These are phyloP conservation scores for Ceriagrion tenellum DNA, from an alignment of 2,888 invertebrate genomes.

Conservation along the genomic window DNA sequence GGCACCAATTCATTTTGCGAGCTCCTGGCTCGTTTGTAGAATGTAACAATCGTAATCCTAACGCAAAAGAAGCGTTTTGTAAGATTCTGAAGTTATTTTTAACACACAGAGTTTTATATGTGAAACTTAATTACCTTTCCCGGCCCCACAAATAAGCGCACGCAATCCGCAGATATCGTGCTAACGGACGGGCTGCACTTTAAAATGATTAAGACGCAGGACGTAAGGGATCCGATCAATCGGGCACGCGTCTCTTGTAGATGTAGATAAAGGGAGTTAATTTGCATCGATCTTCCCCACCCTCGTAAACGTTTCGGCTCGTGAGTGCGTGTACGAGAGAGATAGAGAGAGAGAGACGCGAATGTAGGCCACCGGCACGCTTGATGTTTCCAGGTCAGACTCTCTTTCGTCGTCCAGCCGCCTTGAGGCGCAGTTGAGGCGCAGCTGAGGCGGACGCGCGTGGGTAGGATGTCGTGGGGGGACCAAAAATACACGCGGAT, in stretches of 20 bases:
- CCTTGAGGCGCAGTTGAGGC: background rate
- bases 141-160: no score
- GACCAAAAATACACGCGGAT: background rate
- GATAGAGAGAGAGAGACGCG: no score
- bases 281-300: background rate
- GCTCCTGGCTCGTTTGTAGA: no score
- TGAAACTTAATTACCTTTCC: no score
- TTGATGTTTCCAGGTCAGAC: background rate
- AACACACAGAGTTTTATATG: no score
- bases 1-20: no score
- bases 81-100: no score
- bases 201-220: no score
- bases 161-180: no score
- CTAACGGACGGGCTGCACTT: no score
- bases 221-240: background rate
- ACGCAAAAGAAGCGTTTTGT: no score
- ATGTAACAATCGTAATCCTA: no score
- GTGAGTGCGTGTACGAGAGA: background rate
- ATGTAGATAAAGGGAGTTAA: background rate
- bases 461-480: background rate
- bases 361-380: slow-evolving; percentile 30
- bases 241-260: background rate
- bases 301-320: background rate
- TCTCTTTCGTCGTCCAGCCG: background rate
- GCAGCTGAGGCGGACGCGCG: background rate